Conservation (phyloP, 2,113 vertebrate genomes). For the Boulengeromyrus knoepffleri region DNA sequence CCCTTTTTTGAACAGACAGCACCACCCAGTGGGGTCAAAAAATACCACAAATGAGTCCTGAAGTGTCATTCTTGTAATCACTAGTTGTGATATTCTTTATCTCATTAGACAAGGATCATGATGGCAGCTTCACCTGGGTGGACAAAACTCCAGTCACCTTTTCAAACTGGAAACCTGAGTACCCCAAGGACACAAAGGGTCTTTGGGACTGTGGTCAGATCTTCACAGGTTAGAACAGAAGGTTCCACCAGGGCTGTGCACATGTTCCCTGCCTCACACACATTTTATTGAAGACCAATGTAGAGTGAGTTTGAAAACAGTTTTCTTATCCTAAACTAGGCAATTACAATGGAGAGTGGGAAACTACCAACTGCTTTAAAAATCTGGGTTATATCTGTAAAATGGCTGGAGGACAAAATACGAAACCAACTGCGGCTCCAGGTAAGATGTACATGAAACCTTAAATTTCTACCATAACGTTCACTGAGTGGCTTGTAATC, state of each 20-base stretch:
- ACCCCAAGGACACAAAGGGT: slow-evolving; percentile 49
- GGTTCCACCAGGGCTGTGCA: neutral
- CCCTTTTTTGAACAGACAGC: neutral
- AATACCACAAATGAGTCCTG: neutral
- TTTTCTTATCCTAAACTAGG: slow-evolving; percentile 36
- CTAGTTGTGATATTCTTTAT: neutral
- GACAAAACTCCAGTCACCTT: slow-evolving; percentile 45
- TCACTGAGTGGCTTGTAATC: neutral
- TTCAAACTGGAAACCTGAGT: slow-evolving; percentile 55
- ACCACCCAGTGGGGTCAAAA: neutral
- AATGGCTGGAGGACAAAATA: slow-evolving; percentile 60
- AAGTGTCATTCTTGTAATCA: neutral
- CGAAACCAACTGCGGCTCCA: slow-evolving; percentile 53
- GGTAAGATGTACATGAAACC: slow-evolving; percentile 37
- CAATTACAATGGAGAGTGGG: slow-evolving; percentile 64
- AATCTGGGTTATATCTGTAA: slow-evolving; percentile 62
- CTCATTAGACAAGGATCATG: slow-evolving; percentile 54
- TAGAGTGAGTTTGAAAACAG: neutral
- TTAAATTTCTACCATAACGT: neutral
- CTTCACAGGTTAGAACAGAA: slow-evolving; percentile 53
- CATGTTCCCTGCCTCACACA: neutral
- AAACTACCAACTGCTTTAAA: slow-evolving; percentile 66
- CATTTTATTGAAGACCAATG: neutral
- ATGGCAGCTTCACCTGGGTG: slow-evolving; percentile 59
- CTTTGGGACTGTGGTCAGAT: slow-evolving; percentile 68